phyloP scores from a whole-genome alignment of 1,140 invertebrate species.

The Trachymyrmex septentrionalis region DNA sequence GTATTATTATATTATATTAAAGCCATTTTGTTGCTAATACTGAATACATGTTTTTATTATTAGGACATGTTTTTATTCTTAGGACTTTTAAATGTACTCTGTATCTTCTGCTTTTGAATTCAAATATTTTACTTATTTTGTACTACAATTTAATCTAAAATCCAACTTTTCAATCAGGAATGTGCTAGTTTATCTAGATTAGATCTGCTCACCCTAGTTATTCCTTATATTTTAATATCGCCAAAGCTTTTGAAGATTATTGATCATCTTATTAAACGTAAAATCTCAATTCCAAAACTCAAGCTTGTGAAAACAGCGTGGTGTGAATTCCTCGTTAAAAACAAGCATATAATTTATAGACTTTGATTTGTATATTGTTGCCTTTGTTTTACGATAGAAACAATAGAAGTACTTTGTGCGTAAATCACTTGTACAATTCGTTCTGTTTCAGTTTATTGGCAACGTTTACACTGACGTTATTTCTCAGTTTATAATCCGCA shows the following conservation, averaged over 20 bases:
- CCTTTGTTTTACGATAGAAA: not conserved
- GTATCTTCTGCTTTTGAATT: too few species aligned
- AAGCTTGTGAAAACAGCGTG: not conserved
- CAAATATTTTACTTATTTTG: too few species aligned
- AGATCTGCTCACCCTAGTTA: not conserved
- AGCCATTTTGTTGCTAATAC: too few species aligned
- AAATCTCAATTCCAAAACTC: not conserved
- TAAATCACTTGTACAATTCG: not conserved
- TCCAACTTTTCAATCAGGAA: too few species aligned
- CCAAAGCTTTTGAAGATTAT: not conserved
- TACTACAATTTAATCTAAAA: too few species aligned
- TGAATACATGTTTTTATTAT: too few species aligned
- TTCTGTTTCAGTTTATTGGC: not conserved
- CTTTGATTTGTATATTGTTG: not conserved
- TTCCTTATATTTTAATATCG: not conserved
- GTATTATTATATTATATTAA: too few species aligned
- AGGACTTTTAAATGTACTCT: too few species aligned
- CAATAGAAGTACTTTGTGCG: not conserved
- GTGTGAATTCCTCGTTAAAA: not conserved
- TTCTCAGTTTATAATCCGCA: constrained; percentile 35
- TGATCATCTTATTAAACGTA: not conserved
- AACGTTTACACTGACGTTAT: constrained; percentile 24
- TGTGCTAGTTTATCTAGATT: too few species aligned
- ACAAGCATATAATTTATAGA: constrained; percentile 5
- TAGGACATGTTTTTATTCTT: too few species aligned